Base-by-base conservation (phyloP, 2,888 invertebrate species). In the Melanophora roralis region DNA sequence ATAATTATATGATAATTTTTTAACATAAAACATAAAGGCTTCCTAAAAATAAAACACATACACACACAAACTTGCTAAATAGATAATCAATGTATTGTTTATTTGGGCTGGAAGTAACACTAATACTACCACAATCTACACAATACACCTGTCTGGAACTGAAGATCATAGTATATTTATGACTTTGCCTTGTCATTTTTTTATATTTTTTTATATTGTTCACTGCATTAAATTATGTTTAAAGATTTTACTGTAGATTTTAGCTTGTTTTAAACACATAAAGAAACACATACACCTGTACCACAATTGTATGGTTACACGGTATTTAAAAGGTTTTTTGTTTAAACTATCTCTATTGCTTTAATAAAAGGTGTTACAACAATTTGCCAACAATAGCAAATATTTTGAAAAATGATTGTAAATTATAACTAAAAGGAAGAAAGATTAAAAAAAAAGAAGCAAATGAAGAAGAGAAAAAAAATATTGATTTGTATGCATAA, bases 331-430 rank as follows among this genome's bases (percentile, higher is more conserved):
- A 65, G 51, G 2, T 16, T 47, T 69, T 47, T 47, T 34, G 19
- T 57, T 69, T 57, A 3, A 36, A 38, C 49, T 36, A 12, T 59
- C 8, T 53, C 11, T 62, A 43, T 65, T 49, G 47, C 16, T 36
- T 21, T 21, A 45, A 27, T 36, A 45, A 57, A 49, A 65, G 32
- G 57, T 65, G 64, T 65, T 40, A 57, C 55, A 57, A 36, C 32
- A 65, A 73, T 73, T 73, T 73, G 55, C 65, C 38, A 57, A 32
- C 65, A 65, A 64, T 32, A 64, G 27, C 16, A 45, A 34, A 23
- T 16, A 9, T 55, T 45, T 71, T 40, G 32, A 40, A 60, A 27
- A 71, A 59, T 38, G 60, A 60, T 21, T 14, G 47, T 51, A 8
- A 49, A 32, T 51, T 38, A 16, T 40, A 32, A 59, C 38, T n/a